Percentiles rank a stretch among this genome's conserved stretches.
Evolutionary conservation across 2,113 vertebrate genomes (phyloP).

Genomic region (Fregetta grallaria): DNA sequence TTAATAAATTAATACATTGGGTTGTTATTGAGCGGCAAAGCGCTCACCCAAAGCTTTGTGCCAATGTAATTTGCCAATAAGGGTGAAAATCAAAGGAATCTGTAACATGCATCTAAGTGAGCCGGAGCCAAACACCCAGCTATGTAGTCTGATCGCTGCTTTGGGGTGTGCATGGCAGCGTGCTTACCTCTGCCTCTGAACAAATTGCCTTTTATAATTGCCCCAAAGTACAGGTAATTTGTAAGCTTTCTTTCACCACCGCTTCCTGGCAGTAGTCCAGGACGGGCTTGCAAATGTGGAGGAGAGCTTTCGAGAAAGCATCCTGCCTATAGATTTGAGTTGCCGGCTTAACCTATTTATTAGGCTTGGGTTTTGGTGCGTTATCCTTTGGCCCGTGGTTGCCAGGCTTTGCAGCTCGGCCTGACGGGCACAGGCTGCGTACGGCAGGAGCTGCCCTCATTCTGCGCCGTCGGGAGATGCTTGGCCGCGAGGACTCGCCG

Average conservation of each 20-base stretch:
- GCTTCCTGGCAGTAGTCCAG: conserved; percentile 2
- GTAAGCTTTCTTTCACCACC: neutral
- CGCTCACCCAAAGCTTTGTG: neutral
- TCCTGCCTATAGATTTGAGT: neutral
- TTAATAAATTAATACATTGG: neutral
- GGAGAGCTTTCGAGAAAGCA: neutral
- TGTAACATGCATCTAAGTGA: neutral
- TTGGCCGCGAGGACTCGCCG: accelerated
- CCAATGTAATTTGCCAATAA: neutral
- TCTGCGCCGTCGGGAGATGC: accelerated
- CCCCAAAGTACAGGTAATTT: conserved; percentile 48
- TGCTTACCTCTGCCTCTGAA: neutral
- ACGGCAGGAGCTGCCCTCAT: neutral
- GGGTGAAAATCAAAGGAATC: neutral
- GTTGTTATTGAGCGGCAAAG: neutral
- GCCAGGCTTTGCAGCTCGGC: neutral
- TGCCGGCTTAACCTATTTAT: neutral
- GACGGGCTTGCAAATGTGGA: neutral
- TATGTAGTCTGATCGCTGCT: neutral
- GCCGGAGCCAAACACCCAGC: neutral
- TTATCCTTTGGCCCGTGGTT: neutral
- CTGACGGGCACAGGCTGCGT: accelerated
- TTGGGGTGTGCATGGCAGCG: neutral
- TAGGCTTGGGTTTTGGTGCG: neutral
- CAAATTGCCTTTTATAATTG: conserved; percentile 47